Evolutionary conservation across 2,113 vertebrate species (phyloP).

Genomic region (Suncus etruscus): DNA sequence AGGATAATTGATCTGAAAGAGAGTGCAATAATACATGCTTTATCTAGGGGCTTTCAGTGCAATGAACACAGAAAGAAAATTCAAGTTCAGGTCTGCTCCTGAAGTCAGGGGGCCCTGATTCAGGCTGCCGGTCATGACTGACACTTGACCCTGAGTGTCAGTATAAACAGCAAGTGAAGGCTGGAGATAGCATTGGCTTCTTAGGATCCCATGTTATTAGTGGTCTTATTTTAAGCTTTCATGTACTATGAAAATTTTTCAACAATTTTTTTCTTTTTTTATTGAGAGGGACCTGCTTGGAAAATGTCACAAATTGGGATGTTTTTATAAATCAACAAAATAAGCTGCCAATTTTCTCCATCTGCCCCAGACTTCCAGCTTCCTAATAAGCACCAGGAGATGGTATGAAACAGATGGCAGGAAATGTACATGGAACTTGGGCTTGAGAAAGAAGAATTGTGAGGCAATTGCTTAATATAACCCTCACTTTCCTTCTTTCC

Average conservation of each 20-base stretch:
- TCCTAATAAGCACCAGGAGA: conserved; percentile 83
- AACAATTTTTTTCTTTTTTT: conserved; percentile 78
- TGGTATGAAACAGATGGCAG: conserved; percentile 85
- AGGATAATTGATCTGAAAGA: background rate
- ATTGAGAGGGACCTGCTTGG: conserved; percentile 82
- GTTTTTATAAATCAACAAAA: conserved; percentile 83
- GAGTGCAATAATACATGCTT: background rate
- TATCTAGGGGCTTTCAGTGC: background rate
- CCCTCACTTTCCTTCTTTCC: conserved; percentile 82
- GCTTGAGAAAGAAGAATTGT: conserved; percentile 74
- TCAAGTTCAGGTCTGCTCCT: too few species aligned
- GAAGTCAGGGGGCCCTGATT: background rate
- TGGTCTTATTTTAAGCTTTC: conserved; percentile 39
- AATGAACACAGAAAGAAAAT: too few species aligned
- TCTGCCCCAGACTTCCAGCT: conserved; percentile 82
- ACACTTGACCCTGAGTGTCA: background rate
- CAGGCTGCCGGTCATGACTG: background rate
- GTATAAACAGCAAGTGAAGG: background rate
- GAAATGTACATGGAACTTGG: conserved; percentile 83
- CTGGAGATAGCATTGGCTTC: background rate
- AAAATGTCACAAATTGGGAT: conserved; percentile 84
- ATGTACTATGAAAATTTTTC: conserved; percentile 76
- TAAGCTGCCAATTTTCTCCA: conserved; percentile 83
- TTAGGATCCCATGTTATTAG: conserved; percentile 30
- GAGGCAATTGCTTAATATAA: conserved; percentile 77